Evolutionary conservation across 1,140 invertebrate genomes (phyloP).

Genomic region (Lysiphlebus fabarum): DNA sequence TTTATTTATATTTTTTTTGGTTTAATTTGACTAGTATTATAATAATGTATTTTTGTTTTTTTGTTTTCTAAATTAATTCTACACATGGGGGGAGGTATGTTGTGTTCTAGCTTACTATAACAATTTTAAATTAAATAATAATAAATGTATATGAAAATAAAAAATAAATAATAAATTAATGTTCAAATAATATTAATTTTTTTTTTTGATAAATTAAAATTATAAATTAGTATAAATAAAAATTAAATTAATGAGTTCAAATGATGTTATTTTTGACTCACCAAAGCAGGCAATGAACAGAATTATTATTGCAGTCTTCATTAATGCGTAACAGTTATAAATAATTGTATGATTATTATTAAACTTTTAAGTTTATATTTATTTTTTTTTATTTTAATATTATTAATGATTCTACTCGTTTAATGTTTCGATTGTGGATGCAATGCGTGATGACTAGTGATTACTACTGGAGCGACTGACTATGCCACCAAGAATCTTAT

Average conservation of each 20-base stretch:
- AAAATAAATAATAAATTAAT: neutral
- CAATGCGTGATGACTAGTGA: conserved; percentile 48
- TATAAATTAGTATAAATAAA: no score
- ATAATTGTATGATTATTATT: conserved; percentile 12
- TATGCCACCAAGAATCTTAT: conserved; percentile 47
- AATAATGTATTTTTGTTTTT: no score
- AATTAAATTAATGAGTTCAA: no score
- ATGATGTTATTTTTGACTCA: conserved; percentile 32
- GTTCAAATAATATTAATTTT: conserved; percentile 12
- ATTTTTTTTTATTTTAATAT: conserved; percentile 3
- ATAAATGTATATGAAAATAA: no score
- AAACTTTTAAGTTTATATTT: conserved; percentile 2
- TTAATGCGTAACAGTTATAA: conserved; percentile 31
- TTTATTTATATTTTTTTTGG: no score
- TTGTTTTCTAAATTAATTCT: no score
- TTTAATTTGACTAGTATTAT: no score
- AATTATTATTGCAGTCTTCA: conserved; percentile 45
- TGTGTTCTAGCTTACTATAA: no score
- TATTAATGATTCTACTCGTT: neutral
- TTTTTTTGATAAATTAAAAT: no score
- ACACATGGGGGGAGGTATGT: no score
- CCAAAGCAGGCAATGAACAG: conserved; percentile 44
- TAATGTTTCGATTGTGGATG: conserved; percentile 25
- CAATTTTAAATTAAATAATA: no score
- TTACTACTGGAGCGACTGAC: conserved; percentile 44